Evolutionary conservation across 1,140 invertebrate genomes (phyloP).

Genomic region (Drosophila nasuta): DNA sequence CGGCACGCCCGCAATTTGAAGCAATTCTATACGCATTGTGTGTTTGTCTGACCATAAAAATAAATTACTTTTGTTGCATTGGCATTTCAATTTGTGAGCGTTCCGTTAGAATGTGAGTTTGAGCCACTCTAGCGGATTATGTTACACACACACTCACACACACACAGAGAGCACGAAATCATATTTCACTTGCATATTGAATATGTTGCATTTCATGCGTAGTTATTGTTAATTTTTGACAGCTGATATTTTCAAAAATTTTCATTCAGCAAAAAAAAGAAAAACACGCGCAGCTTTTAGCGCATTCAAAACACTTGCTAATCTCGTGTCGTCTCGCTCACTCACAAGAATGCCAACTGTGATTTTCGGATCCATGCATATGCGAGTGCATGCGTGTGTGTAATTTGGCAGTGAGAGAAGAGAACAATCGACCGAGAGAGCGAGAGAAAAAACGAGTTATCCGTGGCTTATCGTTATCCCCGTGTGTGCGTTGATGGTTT

Average conservation of each 20-base stretch:
- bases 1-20: conserved; percentile 69
- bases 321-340: conserved; percentile 22
- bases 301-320: conserved; percentile 15
- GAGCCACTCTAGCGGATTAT: conserved; percentile 42
- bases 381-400: conserved; percentile 8
- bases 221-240: conserved; percentile 35
- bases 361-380: not conserved
- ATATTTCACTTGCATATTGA: conserved; percentile 31
- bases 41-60: conserved; percentile 58
- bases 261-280: conserved; percentile 30
- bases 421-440: not conserved
- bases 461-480: conserved; percentile 57
- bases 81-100: conserved; percentile 74
- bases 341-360: conserved; percentile 1
- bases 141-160: conserved; percentile 35
- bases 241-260: conserved; percentile 28
- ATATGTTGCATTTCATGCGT: conserved; percentile 14
- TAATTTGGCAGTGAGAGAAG: conserved; percentile 47
- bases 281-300: conserved; percentile 26
- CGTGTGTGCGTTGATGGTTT: conserved; percentile 66
- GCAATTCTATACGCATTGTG: conserved; percentile 52
- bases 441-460: conserved; percentile 58
- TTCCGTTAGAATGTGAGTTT: conserved; percentile 37
- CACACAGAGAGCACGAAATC: conserved; percentile 7
- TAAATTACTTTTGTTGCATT: conserved; percentile 78